Percentiles rank a stretch among this genome's conserved stretches.
Evolutionary conservation across 2,888 invertebrate species (phyloP).

Genomic region (Eulithis prunata): DNA sequence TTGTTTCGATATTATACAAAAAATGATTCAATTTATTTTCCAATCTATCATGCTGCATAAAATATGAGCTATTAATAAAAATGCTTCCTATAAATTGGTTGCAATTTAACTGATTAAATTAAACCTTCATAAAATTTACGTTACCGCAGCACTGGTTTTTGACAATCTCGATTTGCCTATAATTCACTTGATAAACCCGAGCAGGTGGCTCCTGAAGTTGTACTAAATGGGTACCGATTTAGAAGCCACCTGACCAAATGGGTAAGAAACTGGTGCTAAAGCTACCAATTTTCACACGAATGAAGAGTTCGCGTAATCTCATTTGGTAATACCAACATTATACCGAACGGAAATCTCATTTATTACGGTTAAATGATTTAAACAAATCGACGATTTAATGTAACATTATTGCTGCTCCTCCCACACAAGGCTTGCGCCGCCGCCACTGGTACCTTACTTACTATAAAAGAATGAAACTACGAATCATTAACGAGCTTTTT

Average conservation of each 20-base stretch:
- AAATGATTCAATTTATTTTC: conserved; percentile 33
- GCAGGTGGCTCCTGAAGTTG: too few relatives aligned
- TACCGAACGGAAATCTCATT: conserved; percentile 32
- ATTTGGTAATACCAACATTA: conserved; percentile 25
- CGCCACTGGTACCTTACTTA: conserved; percentile 30
- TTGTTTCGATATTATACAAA: background rate
- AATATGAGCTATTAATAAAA: conserved; percentile 29
- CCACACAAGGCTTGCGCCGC: conserved; percentile 46
- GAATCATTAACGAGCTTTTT: conserved; percentile 60
- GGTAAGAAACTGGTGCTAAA: conserved; percentile 2
- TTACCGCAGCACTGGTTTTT: conserved; percentile 2
- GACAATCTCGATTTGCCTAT: background rate
- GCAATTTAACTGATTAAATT: conserved; percentile 25
- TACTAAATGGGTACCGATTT: too few relatives aligned
- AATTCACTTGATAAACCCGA: too few relatives aligned
- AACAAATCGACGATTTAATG: conserved; percentile 49
- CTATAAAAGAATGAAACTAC: conserved; percentile 60
- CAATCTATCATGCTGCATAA: conserved; percentile 27
- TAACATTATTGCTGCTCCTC: conserved; percentile 51
- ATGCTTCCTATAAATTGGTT: conserved; percentile 24
- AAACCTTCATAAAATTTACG: conserved; percentile 25
- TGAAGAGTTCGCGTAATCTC: conserved; percentile 27
- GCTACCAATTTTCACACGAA: conserved; percentile 21
- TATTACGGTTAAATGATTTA: conserved; percentile 30
- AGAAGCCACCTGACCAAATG: too few relatives aligned